Evolutionary conservation across 1,140 invertebrate genomes (phyloP), one percentile per base, ranked within the genome.

Genomic region (Drosophila suzukii): DNA sequence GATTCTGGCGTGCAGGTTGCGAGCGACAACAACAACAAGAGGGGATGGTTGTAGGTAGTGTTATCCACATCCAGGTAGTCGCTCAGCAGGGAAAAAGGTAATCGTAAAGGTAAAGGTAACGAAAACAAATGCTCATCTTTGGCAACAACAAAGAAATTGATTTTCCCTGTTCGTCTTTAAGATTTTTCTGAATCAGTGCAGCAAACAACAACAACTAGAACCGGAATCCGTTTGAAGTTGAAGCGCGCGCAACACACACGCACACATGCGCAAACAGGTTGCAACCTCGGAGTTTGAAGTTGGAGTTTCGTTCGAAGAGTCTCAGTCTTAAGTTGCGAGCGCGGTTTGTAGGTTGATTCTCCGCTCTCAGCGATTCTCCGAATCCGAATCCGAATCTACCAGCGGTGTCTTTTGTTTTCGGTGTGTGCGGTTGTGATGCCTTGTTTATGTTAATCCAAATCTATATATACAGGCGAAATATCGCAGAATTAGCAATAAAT

Each of bases 161-260:
- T 88, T 88, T 88, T 89, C 84, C 79, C 83, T 88, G 75, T 78
- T 70, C 78, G 63, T 59, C 58, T 62, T 63, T 20, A 12, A 44
- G 60, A 50, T 65, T 58, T 75, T 76, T 71, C 51, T 86, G 83
- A 86, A 88, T 86, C 83, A 80, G 83, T 86, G 67, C 71, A 86
- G 49, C 49, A 38, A 32, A 43, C 49, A 55, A 30, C 17, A 67
- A 20, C 49, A 77, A 44, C 49, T 49, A 82, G 82, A 89, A 89
- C 80, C 83, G 80, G 83, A 89, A 84, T 88, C 65, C 67, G 76
- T 88, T 88, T 88, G 84, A 88, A 83, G 83, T 88, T 83, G 49
- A 66, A 62, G 71, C 78, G 83, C 70, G 55, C 55, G 63, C 74
- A 43, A 46, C 51, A n/a, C 36, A 39, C 50, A 75, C 30, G 36